Evolutionary conservation across 2,888 invertebrate genomes (phyloP).

Genomic region (Nesidiocoris tenuis): DNA sequence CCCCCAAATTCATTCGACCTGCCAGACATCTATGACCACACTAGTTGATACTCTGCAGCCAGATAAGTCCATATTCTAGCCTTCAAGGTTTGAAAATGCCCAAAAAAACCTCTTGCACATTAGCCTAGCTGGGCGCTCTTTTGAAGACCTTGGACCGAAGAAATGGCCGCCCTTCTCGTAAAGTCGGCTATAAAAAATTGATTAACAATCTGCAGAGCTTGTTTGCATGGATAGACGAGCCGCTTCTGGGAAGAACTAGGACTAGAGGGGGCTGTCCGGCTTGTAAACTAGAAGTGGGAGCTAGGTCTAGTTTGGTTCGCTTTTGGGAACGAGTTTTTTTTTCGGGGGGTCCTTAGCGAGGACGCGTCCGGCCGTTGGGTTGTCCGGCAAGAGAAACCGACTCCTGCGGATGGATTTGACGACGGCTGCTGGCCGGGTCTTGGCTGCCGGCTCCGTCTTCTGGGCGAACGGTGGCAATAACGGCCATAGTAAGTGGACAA

Average conservation of each 20-base stretch:
- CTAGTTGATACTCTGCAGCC: too few species aligned
- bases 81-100: too few species aligned
- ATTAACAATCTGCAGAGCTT: neutral
- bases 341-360: neutral
- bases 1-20: too few species aligned
- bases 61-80: too few species aligned
- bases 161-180: neutral
- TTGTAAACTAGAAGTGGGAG: conserved; percentile 15
- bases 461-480: neutral
- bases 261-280: conserved; percentile 8
- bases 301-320: conserved; percentile 2
- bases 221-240: neutral
- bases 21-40: too few species aligned
- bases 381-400: conserved; percentile 4
- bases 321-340: conserved; percentile 27
- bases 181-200: neutral
- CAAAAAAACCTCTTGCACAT: too few species aligned
- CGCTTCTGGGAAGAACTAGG: neutral
- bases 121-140: too few species aligned
- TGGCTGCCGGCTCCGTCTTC: neutral
- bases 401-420: conserved; percentile 22
- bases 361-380: conserved; percentile 6
- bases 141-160: neutral
- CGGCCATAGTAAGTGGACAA: neutral
- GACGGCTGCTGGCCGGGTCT: neutral